Evolutionary conservation across 2,888 invertebrate genomes (phyloP), one percentile per base, ranked within the genome.

Genomic region (Pseudococcus viburni): DNA sequence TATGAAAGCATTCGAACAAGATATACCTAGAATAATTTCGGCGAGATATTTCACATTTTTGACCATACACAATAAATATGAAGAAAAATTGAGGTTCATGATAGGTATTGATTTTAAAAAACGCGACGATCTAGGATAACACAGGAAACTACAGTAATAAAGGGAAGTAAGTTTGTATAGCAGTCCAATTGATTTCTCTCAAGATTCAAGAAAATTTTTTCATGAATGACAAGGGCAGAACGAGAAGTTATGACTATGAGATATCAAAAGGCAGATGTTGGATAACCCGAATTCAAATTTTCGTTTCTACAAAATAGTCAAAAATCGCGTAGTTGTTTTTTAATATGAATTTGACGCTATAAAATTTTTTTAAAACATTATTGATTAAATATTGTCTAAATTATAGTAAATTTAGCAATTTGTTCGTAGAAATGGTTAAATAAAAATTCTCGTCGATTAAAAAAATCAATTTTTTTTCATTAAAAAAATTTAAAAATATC

Each of bases 61-160:
- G 42, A 7, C 8, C 5, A 42, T 0, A 0, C 9, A 42, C 9
- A 42, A 42, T 42, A 42, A 39, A 7, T 9, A 42, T 9, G 42
- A 42, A 42, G 42, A 3, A 0, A 42, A 42, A 42, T 42, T 6
- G 42, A 9, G 42, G 9, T 9, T 42, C 5, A 68, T 11, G 11
- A 68, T 64, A 33, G 26, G 26, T 33, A 64, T 68, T 68, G 68
- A 68, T 68, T 68, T 68, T 26, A 26, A 68, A 68, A 68, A 5
- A 26, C 12, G 11, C 9, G 68, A 26, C 26, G 26, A 68, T 68
- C 22, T 64, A 64, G 8, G 26, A 33, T 33, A 33, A 33, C n/a
- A n/a, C n/a, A n/a, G n/a, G n/a, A n/a, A n/a, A n/a, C n/a, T n/a
- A 48, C 12, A 5, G 12, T 55, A 55, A 17, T 64, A 26, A 22